Base-by-base conservation (phyloP, 2,113 vertebrate genomes). In the Boulengeromyrus knoepffleri region DNA sequence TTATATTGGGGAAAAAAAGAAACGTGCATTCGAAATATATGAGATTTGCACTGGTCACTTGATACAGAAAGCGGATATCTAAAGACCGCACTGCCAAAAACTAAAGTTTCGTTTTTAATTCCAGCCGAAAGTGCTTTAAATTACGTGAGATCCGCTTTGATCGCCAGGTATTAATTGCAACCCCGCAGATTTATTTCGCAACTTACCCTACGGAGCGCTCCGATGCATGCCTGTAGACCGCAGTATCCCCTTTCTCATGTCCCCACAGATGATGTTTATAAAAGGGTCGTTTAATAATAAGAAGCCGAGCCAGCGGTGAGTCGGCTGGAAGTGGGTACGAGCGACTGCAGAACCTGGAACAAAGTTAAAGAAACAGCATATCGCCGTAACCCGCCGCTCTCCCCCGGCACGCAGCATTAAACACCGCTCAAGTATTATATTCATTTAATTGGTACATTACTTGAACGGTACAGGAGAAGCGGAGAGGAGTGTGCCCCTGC, bases 361-460 rank as follows among this genome's bases (percentile, higher is more conserved):
- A 86, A 50, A 50, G 85, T 86, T 86, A 86, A 50, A 86, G 62
- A 27, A 31, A 70, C 62, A 49, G 45, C 21, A 31, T 49, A 31
- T 89, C 88, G 77, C 31, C 47, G 66, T 49, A 27, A 52, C 80
- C 77, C 62, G 12, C 50, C 47, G 77, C n/a, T 50, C 39, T 62
- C 56, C 58, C 53, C 19, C 21, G 39, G 19, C 58, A 66, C 56
- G 42, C 87, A 49, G 12, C 53, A 88, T 70, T 70, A 47, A 88
- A 88, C 56, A 13, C 56, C 62, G 58, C 42, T 88, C 42, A 88
- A 70, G 58, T 62, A 88, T 70, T 58, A 46, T 70, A 70, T 70
- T 70, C 3, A n/a, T 6, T 66, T 46, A 39, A 88, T 39, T 39
- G 56, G 56, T 45, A 46, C 42, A 46, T 88, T 62, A 66, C 58